Base-by-base conservation (phyloP, 2,888 invertebrate genomes). In the Noctua pronuba region DNA sequence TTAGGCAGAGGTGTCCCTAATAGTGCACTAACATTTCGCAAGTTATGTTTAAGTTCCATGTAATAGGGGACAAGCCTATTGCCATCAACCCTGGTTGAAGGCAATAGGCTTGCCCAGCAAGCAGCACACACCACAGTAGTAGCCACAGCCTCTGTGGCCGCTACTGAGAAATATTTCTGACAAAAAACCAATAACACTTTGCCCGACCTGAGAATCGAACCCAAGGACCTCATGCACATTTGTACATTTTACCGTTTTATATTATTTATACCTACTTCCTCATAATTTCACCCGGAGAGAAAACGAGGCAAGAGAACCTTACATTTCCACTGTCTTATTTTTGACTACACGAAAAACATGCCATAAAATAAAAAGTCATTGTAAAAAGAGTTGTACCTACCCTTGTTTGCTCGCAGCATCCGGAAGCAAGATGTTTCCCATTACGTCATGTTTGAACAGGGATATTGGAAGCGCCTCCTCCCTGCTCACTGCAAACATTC, bases 391-490 rank as follows among this genome's bases (percentile, higher is more conserved):
- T 77, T 86, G 82, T 80, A 73, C 58, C 79, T 80, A 67, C 80
- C 83, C 74, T 66, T 91, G 91, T 91, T 92, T 90, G 89, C 90
- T 87, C 80, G 82, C 80, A 80, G 71, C 83, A 74, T 77, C 83
- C 84, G 69, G 79, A 81, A 83, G 91, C 92, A 94, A 94, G 94
- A 94, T 93, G 93, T 93, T 94, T 93, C 91, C 93, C 92, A 92
- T 94, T 92, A 93, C 89, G 88, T 77, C 87, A 87, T 95, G 94
- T 95, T 95, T 95, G 94, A 90, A 91, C 91, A 92, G 64, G 90
- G 91, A 92, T 94, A 95, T 95, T 94, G 95, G 91, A 91, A 92
- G 90, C 89, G 89, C 88, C 90, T 90, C 88, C 90, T 88, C 88
- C 85, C 78, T 83, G 77, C 83, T 83, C 81, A 84, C 75, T 41